These are phyloP conservation scores for Xiphophorus hellerii DNA, from an alignment of 2,113 vertebrate species.

Conservation along the genomic window DNA sequence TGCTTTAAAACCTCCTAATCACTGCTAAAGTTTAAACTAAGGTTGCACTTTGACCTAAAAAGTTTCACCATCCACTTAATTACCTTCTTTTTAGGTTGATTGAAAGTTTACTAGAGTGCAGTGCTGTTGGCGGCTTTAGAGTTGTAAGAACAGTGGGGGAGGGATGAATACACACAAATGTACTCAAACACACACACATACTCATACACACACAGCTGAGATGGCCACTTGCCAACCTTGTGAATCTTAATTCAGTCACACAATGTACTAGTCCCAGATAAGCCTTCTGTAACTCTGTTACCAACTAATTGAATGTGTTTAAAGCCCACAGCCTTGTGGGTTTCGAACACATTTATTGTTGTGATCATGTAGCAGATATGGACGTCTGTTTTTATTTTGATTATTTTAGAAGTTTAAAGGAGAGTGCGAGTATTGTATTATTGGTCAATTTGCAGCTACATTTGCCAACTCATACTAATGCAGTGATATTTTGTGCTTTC, in stretches of 20 bases:
- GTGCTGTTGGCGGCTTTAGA: conserved; percentile 58
- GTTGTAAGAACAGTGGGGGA: conserved; percentile 51
- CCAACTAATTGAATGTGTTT: background rate
- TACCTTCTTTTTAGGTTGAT: conserved; percentile 30
- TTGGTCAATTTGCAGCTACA: too few species aligned
- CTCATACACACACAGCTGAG: conserved; percentile 10
- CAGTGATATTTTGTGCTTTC: too few species aligned
- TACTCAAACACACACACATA: conserved; percentile 16
- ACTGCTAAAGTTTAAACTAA: background rate
- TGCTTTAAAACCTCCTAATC: background rate
- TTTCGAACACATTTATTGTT: background rate
- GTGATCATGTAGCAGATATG: too few species aligned
- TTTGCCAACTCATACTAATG: too few species aligned
- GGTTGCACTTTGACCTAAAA: background rate
- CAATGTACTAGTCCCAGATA: conserved; percentile 66
- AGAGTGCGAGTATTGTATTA: too few species aligned
- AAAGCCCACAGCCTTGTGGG: background rate
- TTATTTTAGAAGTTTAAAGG: too few species aligned
- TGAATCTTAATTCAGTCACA: conserved; percentile 67
- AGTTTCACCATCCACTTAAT: background rate
- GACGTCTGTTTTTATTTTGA: too few species aligned
- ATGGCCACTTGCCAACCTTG: conserved; percentile 68
- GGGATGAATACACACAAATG: conserved; percentile 34
- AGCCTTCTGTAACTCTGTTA: conserved; percentile 24
- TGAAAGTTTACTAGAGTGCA: conserved; percentile 51